phyloP scores from a whole-genome alignment of 2,888 invertebrate genomes.

The Parochlus steinenii region DNA sequence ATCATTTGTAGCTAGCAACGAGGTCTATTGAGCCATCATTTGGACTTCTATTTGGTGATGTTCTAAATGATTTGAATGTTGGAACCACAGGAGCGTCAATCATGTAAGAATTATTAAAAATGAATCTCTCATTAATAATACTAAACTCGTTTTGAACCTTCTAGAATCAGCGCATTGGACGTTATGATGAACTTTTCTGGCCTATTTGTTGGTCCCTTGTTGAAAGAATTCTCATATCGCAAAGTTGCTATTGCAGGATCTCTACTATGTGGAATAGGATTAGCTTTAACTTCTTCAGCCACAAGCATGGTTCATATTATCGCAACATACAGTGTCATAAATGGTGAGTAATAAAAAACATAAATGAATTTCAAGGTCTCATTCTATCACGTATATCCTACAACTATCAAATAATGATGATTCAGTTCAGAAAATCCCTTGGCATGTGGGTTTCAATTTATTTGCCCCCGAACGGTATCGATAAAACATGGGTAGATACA shows the following conservation, averaged over 20 bases:
- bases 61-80: slow-evolving; percentile 48
- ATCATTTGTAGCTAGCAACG: slow-evolving; percentile 53
- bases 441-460: too few species aligned
- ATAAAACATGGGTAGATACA: too few species aligned
- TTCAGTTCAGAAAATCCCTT: slow-evolving; percentile 10
- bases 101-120: too few species aligned
- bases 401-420: slow-evolving; percentile 10
- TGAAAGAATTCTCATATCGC: slow-evolving; percentile 56
- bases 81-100: slow-evolving; percentile 58
- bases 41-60: slow-evolving; percentile 60
- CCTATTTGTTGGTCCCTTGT: slow-evolving; percentile 56
- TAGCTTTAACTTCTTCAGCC: slow-evolving; percentile 50
- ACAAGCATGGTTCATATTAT: slow-evolving; percentile 54
- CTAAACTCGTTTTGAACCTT: too few species aligned
- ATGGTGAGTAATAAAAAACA: slow-evolving; percentile 48
- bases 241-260: slow-evolving; percentile 53
- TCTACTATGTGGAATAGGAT: slow-evolving; percentile 44
- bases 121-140: too few species aligned
- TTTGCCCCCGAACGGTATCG: too few species aligned
- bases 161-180: slow-evolving; percentile 56
- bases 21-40: slow-evolving; percentile 68
- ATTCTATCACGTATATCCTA: slow-evolving; percentile 13
- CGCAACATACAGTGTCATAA: slow-evolving; percentile 55
- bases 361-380: slow-evolving; percentile 13
- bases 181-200: slow-evolving; percentile 65